Evolutionary conservation across 1,140 invertebrate genomes (phyloP).

Genomic region (Lithobius niger): DNA sequence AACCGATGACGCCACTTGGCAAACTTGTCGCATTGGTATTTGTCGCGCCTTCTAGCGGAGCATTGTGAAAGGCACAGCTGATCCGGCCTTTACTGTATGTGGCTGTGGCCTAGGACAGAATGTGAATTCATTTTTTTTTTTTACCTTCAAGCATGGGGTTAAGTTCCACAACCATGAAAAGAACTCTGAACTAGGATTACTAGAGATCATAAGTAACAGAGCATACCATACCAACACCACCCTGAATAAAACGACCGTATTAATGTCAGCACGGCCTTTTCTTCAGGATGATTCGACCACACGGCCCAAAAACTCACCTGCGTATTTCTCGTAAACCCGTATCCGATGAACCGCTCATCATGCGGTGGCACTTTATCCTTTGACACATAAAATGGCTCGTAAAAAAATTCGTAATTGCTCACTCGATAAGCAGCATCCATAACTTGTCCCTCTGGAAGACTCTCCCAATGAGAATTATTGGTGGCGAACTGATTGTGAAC

Average conservation of each 20-base stretch:
- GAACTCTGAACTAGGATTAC: neutral
- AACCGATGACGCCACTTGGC: too few relatives aligned
- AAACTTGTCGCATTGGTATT: too few relatives aligned
- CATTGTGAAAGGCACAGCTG: too few relatives aligned
- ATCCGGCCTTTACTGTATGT: too few relatives aligned
- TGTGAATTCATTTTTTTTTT: too few relatives aligned
- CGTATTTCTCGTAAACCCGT: conserved; percentile 87
- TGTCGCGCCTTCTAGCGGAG: too few relatives aligned
- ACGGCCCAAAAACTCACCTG: conserved; percentile 46
- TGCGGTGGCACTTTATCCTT: conserved; percentile 65
- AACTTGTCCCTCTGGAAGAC: conserved; percentile 30
- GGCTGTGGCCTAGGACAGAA: too few relatives aligned
- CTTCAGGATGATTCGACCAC: neutral
- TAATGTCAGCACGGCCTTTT: neutral
- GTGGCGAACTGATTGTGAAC: conserved; percentile 84
- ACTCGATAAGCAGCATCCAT: conserved; percentile 64
- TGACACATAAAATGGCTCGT: conserved; percentile 87
- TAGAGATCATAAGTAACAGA: neutral
- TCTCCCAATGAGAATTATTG: conserved; percentile 68
- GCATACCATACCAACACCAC: neutral
- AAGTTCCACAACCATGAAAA: too few relatives aligned
- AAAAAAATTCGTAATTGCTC: conserved; percentile 69
- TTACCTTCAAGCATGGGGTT: too few relatives aligned
- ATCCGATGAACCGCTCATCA: conserved; percentile 84
- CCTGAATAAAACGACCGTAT: neutral